Conservation (phyloP, 30 jellyfish, hydroid and myxozoan genomes). For the Aurelia coerulea region DNA sequence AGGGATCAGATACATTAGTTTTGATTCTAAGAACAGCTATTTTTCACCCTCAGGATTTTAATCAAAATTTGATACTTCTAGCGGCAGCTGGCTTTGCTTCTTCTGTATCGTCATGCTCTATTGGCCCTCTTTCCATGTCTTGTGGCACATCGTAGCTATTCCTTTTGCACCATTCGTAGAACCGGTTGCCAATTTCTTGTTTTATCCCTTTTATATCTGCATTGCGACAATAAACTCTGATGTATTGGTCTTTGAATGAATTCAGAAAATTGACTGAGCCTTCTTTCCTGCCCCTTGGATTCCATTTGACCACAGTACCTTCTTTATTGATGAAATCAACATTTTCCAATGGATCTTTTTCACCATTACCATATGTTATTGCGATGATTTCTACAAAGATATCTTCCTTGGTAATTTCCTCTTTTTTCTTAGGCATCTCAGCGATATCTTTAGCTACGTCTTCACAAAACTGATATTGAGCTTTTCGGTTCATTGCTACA, state of each 20-base stretch:
- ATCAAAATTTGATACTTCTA: too few relatives aligned
- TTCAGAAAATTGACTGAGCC: neutral
- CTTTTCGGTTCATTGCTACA: too few relatives aligned
- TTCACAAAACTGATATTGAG: too few relatives aligned
- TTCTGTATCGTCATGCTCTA: conserved; percentile 30
- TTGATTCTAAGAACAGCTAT: too few relatives aligned
- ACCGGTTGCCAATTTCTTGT: conserved; percentile 27
- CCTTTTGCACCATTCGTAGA: conserved; percentile 36
- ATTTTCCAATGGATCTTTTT: conserved; percentile 47
- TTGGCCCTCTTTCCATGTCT: conserved; percentile 50
- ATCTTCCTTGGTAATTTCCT: conserved; percentile 22
- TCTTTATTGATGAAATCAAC: conserved; percentile 49
- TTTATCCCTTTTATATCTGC: conserved; percentile 15
- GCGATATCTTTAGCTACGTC: too few relatives aligned
- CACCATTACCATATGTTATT: conserved; percentile 27
- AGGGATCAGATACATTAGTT: too few relatives aligned
- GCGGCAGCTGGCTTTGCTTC: too few relatives aligned
- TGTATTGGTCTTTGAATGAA: conserved; percentile 31
- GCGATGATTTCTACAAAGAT: conserved; percentile 36
- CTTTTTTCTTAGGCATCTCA: neutral
- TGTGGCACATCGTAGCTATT: conserved; percentile 30
- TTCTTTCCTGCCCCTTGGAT: neutral
- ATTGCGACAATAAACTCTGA: conserved; percentile 52
- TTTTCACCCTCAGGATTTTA: too few relatives aligned
- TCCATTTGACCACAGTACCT: conserved; percentile 26